Evolutionary conservation across 2,113 vertebrate species (phyloP).

Genomic region (Lampris incognitus): DNA sequence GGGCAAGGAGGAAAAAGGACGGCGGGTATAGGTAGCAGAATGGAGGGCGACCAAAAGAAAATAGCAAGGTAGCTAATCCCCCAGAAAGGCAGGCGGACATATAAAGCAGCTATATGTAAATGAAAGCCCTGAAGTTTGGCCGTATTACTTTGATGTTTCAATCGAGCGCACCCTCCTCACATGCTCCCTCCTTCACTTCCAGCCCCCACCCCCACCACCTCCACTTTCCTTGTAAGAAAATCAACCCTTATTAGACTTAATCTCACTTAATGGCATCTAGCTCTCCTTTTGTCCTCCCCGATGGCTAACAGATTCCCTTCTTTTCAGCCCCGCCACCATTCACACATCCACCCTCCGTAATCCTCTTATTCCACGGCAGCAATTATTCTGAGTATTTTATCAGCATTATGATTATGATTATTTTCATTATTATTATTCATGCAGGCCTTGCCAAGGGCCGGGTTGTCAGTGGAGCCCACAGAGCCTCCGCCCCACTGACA

Average conservation of each 20-base stretch:
- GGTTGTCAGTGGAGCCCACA: slow-evolving; percentile 47
- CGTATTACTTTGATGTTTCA: slow-evolving; percentile 81
- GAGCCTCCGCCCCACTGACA: slow-evolving; percentile 36
- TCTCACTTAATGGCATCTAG: slow-evolving; percentile 85
- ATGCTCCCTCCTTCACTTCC: slow-evolving; percentile 66
- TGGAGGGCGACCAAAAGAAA: slow-evolving; percentile 61
- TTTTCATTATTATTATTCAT: slow-evolving; percentile 82
- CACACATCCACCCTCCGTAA: slow-evolving; percentile 77
- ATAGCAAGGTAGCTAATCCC: slow-evolving; percentile 81
- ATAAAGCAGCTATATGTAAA: slow-evolving; percentile 88
- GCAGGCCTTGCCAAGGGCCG: slow-evolving; percentile 54
- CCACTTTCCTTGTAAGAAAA: slow-evolving; percentile 79
- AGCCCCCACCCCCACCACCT: slow-evolving; percentile 59
- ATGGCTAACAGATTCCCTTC: slow-evolving; percentile 80
- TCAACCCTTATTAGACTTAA: slow-evolving; percentile 84
- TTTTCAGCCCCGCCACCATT: slow-evolving; percentile 76
- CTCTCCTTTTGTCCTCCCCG: slow-evolving; percentile 78
- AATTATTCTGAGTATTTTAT: slow-evolving; percentile 85
- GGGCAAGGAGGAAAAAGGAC: slow-evolving; percentile 61
- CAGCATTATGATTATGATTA: slow-evolving; percentile 85
- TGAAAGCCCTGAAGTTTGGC: slow-evolving; percentile 73
- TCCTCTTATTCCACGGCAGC: slow-evolving; percentile 77
- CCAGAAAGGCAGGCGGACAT: slow-evolving; percentile 37
- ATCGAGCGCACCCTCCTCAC: slow-evolving; percentile 51
- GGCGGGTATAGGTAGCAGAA: slow-evolving; percentile 58